phyloP scores from a whole-genome alignment of 2,113 vertebrate species.

The Perccottus glenii region DNA sequence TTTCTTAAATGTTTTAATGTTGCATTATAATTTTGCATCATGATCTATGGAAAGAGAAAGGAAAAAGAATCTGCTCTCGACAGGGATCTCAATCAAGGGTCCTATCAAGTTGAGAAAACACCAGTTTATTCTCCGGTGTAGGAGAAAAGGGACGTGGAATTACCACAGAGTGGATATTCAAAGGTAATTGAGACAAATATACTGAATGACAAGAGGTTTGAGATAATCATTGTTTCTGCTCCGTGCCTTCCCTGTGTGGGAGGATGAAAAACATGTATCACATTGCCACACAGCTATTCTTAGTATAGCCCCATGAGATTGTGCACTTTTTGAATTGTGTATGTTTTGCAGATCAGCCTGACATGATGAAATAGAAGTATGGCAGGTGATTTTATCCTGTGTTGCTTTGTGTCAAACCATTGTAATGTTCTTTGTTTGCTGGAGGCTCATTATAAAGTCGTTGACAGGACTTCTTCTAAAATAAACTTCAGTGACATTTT shows the following conservation, averaged over 20 bases:
- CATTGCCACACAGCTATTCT: conserved; percentile 25
- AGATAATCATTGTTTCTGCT: conserved; percentile 17
- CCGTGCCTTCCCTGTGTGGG: conserved; percentile 9
- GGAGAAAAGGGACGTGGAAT: background rate
- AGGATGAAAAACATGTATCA: conserved; percentile 21
- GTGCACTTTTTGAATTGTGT: conserved; percentile 1
- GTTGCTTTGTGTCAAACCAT: background rate
- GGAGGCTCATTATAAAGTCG: background rate
- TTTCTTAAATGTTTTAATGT: too few species aligned
- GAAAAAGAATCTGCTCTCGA: background rate
- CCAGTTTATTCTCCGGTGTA: background rate
- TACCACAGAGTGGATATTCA: background rate
- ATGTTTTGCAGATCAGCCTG: conserved; percentile 1
- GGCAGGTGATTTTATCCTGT: conserved; percentile 14
- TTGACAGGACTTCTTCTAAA: conserved; percentile 18
- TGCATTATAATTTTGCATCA: too few species aligned
- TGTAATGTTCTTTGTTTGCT: background rate
- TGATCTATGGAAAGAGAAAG: too few species aligned
- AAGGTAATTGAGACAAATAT: conserved; percentile 15
- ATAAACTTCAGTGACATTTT: conserved; percentile 11
- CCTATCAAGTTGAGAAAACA: conserved; percentile 10
- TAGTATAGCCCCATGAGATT: conserved; percentile 17
- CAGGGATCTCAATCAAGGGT: background rate
- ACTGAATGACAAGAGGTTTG: background rate
- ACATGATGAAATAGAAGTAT: conserved; percentile 15